Conservation (phyloP, 2,888 invertebrate genomes). For the Sipha maydis region DNA sequence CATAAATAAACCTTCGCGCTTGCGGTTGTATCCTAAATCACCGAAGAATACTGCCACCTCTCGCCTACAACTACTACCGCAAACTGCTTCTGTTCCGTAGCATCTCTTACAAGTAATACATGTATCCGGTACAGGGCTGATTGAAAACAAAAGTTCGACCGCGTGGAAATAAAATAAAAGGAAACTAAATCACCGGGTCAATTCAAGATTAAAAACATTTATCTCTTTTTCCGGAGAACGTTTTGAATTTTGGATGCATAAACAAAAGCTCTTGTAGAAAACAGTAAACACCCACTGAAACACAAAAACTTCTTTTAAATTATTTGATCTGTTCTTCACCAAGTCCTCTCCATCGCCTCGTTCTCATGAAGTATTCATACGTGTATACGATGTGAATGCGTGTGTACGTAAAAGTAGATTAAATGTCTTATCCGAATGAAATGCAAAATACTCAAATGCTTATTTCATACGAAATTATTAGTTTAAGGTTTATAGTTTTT, state of each 20-base stretch:
- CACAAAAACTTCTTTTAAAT: slow-evolving; percentile 33
- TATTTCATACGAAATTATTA: not conserved
- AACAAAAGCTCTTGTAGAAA: slow-evolving; percentile 35
- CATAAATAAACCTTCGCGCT: slow-evolving; percentile 54
- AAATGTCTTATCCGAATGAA: not conserved
- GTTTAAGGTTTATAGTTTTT: no score
- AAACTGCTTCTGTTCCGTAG: not conserved
- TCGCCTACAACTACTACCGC: not conserved
- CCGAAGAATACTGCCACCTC: slow-evolving; percentile 13
- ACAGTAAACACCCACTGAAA: slow-evolving; percentile 16
- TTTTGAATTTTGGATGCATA: slow-evolving; percentile 33
- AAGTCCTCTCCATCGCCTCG: not conserved
- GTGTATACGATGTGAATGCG: not conserved
- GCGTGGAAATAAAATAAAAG: slow-evolving; percentile 52
- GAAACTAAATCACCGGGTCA: slow-evolving; percentile 56
- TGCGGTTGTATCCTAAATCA: slow-evolving; percentile 56
- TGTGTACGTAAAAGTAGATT: not conserved
- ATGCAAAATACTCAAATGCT: not conserved
- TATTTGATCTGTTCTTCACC: not conserved
- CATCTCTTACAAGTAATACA: slow-evolving; percentile 30
- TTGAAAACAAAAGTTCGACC: slow-evolving; percentile 60
- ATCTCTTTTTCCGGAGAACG: slow-evolving; percentile 38
- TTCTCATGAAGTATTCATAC: not conserved
- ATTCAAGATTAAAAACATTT: slow-evolving; percentile 61
- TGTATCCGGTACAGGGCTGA: slow-evolving; percentile 30